A percentile compares a stretch with the other conserved stretches of the same genome.
Evolutionary conservation across 2,113 vertebrate genomes (phyloP).

Genomic region (Connochaetes taurinus): DNA sequence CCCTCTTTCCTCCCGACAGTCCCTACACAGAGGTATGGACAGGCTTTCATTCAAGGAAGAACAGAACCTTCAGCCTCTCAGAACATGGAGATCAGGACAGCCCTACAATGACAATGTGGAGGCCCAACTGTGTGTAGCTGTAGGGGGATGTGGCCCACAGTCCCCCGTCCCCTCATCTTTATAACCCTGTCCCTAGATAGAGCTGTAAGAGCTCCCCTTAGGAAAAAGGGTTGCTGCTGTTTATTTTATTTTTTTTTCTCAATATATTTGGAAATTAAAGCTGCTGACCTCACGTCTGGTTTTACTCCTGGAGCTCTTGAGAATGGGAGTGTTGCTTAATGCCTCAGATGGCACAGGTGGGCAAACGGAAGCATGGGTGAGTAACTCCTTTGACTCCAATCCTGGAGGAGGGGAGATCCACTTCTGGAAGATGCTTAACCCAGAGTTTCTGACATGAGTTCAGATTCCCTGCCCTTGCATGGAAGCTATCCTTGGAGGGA

Average conservation of each 20-base stretch:
- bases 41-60: background rate
- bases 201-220: background rate
- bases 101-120: background rate
- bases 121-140: background rate
- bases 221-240: background rate
- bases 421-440: background rate
- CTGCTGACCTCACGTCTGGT: background rate
- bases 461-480: background rate
- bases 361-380: background rate
- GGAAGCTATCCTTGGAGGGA: background rate
- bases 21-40: background rate
- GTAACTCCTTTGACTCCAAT: background rate
- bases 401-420: background rate
- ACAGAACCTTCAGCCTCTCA: background rate
- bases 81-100: background rate
- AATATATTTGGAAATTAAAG: conserved; percentile 59
- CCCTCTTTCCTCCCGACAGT: background rate
- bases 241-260: background rate
- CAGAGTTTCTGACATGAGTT: background rate
- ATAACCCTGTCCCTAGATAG: background rate
- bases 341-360: background rate
- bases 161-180: background rate
- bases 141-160: background rate
- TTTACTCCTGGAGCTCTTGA: background rate
- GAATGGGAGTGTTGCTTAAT: background rate